Evolutionary conservation across 2,888 invertebrate species (phyloP).

Genomic region (Drosophila paranaensis): DNA sequence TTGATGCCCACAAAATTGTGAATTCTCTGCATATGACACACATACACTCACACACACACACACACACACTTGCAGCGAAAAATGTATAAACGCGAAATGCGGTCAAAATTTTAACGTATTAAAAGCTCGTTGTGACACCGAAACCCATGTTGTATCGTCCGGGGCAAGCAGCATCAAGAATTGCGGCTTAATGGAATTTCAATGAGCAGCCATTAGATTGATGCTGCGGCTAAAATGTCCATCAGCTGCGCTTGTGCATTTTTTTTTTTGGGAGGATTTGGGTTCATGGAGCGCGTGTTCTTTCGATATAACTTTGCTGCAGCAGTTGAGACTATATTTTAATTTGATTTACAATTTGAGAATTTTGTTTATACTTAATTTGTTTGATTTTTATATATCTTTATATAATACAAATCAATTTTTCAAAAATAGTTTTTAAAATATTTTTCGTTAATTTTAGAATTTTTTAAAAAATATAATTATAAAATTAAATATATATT

Average conservation of each 20-base stretch:
- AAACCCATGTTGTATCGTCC: conserved; percentile 54
- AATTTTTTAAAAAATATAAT: too few species aligned
- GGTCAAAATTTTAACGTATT: conserved; percentile 45
- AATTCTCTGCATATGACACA: conserved; percentile 29
- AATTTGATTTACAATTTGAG: too few species aligned
- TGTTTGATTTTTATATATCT: too few species aligned
- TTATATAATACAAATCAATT: too few species aligned
- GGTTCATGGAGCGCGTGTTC: neutral
- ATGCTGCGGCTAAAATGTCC: neutral
- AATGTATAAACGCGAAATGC: conserved; percentile 54
- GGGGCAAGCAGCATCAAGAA: conserved; percentile 36
- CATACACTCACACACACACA: neutral
- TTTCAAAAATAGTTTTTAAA: too few species aligned
- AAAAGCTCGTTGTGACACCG: conserved; percentile 67
- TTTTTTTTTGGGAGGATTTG: neutral
- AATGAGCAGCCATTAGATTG: conserved; percentile 42
- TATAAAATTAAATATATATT: too few species aligned
- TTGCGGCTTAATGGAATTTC: conserved; percentile 71
- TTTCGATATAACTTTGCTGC: neutral
- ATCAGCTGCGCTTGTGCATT: neutral
- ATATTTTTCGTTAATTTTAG: too few species aligned
- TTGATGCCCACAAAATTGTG: neutral
- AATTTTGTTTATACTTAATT: too few species aligned
- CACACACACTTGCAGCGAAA: conserved; percentile 50
- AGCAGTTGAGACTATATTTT: too few species aligned